Conservation (phyloP, 2,888 invertebrate genomes). For the Plagiodera versicolora region DNA sequence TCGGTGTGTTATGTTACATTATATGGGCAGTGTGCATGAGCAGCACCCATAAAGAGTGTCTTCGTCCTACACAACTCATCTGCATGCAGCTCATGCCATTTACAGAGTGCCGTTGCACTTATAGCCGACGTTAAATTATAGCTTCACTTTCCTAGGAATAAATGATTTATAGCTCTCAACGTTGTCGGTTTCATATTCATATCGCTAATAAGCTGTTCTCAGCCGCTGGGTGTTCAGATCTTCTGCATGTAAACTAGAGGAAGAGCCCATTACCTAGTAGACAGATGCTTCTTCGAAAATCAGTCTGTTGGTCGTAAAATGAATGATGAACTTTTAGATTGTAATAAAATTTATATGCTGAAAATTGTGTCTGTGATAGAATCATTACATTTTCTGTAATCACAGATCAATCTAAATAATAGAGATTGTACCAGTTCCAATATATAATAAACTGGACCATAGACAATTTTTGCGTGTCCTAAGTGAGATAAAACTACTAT, state of each 20-base stretch:
- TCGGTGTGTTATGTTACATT: slow-evolving; percentile 43
- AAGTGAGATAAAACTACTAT: too few species aligned
- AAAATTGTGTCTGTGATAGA: too few species aligned
- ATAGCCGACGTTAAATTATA: slow-evolving; percentile 50
- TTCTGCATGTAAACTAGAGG: slow-evolving; percentile 20
- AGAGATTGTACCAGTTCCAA: too few species aligned
- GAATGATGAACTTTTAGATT: too few species aligned
- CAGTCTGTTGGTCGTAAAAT: not conserved
- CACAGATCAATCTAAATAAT: too few species aligned
- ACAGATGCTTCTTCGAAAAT: not conserved
- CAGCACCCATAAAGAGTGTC: slow-evolving; percentile 50
- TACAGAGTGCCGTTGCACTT: slow-evolving; percentile 49
- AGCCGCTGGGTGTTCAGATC: slow-evolving; percentile 8
- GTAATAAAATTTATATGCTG: too few species aligned
- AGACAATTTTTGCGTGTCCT: too few species aligned
- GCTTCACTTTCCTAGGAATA: slow-evolving; percentile 46
- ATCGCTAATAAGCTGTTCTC: slow-evolving; percentile 23
- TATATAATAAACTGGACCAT: too few species aligned
- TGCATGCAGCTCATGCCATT: slow-evolving; percentile 53
- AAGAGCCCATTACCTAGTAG: slow-evolving; percentile 22
- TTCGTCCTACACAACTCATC: slow-evolving; percentile 52
- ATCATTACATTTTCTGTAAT: too few species aligned
- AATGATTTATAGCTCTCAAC: slow-evolving; percentile 42
- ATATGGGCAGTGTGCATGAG: slow-evolving; percentile 48
- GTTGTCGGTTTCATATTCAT: slow-evolving; percentile 26